Evolutionary conservation across 2,888 invertebrate species (phyloP).

Genomic region (Frankliniella fusca): DNA sequence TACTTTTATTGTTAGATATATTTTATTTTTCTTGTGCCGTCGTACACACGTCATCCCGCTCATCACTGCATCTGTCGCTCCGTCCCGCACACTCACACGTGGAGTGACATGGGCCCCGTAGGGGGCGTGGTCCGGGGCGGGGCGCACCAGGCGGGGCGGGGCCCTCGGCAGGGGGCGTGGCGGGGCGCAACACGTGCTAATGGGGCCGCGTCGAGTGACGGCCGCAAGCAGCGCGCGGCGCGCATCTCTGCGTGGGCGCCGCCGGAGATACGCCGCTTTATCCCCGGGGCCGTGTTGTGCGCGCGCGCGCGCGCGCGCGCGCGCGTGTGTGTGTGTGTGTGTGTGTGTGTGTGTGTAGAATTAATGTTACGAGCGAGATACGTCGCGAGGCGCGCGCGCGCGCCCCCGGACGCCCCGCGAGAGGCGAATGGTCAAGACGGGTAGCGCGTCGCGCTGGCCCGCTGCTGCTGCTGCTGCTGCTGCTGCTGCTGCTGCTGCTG

Average conservation of each 20-base stretch:
- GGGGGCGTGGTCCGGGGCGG: slow-evolving; percentile 7
- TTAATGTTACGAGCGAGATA: too few species aligned
- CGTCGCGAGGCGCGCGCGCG: neutral
- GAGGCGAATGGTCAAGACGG: neutral
- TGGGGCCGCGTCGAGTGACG: neutral
- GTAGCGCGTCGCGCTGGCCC: neutral
- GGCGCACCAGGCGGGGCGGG: neutral
- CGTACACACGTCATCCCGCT: neutral
- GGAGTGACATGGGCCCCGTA: neutral
- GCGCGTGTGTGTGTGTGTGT: neutral
- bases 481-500: too few species aligned
- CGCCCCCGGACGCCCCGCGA: neutral
- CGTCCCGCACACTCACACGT: neutral
- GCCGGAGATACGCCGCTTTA: too few species aligned
- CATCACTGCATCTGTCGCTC: slow-evolving; percentile 15
- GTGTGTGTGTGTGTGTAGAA: neutral
- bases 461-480: too few species aligned
- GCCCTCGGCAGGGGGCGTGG: neutral
- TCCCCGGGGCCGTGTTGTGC: too few species aligned
- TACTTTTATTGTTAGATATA: too few species aligned
- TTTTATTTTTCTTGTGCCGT: too few species aligned
- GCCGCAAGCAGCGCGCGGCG: neutral
- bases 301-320: too few species aligned
- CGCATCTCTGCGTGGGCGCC: too few species aligned
- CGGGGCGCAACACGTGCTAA: neutral